A percentile compares a stretch with the other conserved stretches of the same genome.
Evolutionary conservation across 2,113 vertebrate genomes (phyloP).

Genomic region (Calyptommatus sinebrachiatus): DNA sequence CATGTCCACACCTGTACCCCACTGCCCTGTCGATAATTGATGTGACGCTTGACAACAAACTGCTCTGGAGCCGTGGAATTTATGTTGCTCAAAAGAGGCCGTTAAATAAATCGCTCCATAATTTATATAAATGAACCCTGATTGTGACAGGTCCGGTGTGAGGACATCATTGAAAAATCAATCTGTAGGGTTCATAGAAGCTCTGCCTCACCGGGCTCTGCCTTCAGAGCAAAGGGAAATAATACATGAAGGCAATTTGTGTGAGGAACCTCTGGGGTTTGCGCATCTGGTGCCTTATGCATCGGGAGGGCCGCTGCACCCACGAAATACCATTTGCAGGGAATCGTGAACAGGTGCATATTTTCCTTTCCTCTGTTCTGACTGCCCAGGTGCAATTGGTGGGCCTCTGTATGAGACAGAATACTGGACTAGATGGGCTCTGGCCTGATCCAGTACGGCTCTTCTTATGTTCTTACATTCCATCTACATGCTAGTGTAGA

Average conservation of each 20-base stretch:
- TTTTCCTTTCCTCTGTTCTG: too few relatives aligned
- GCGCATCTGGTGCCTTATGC: background rate
- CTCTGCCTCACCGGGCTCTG: constrained; percentile 19
- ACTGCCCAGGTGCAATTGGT: too few relatives aligned
- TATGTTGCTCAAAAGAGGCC: constrained; percentile 52
- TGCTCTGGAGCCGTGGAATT: constrained; percentile 46
- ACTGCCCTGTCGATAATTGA: constrained; percentile 53
- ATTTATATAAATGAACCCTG: constrained; percentile 63
- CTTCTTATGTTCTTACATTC: too few relatives aligned
- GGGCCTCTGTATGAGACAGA: too few relatives aligned
- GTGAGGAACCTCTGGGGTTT: background rate
- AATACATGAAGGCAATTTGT: background rate
- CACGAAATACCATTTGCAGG: background rate
- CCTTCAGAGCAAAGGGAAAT: constrained; percentile 1
- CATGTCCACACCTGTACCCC: constrained; percentile 1
- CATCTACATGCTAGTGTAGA: too few relatives aligned
- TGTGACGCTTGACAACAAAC: constrained; percentile 62
- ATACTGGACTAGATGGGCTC: too few relatives aligned
- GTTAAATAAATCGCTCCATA: constrained; percentile 65
- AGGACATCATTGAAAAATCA: constrained; percentile 52
- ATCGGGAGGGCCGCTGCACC: background rate
- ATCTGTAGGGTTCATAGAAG: constrained; percentile 49
- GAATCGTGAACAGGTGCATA: too few relatives aligned
- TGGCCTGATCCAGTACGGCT: too few relatives aligned
- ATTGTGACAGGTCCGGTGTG: constrained; percentile 32